Conservation (phyloP, 1,140 invertebrate species). For the Hycleus phaleratus region DNA sequence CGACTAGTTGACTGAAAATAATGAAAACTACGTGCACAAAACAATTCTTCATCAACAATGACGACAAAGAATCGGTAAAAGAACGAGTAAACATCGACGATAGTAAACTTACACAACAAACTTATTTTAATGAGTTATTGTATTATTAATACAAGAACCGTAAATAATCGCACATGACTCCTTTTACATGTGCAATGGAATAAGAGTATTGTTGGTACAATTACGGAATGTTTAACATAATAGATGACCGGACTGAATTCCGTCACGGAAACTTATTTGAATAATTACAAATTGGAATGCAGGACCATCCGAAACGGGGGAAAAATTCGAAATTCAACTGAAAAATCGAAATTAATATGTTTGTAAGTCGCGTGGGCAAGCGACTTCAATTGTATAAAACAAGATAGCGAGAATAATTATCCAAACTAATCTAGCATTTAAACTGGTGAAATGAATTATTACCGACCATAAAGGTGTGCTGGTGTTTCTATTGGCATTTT, state of each 20-base stretch:
- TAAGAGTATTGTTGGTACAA: conserved; percentile 1
- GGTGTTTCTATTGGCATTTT: too few relatives aligned
- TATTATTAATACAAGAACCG: conserved; percentile 5
- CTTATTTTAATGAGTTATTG: conserved; percentile 10
- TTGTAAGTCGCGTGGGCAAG: conserved; percentile 2
- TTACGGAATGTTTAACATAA: conserved; percentile 7
- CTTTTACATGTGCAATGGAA: neutral
- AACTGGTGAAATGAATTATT: conserved; percentile 16
- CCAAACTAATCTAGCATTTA: conserved; percentile 21
- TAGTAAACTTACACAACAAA: neutral
- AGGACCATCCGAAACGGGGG: neutral
- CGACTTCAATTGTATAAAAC: neutral
- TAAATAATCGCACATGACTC: conserved; percentile 5
- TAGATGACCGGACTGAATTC: neutral
- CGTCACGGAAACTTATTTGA: conserved; percentile 10
- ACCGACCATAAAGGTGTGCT: neutral
- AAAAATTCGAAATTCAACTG: too few relatives aligned
- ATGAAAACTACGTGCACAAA: conserved; percentile 1
- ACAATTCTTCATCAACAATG: neutral
- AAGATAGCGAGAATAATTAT: conserved; percentile 21
- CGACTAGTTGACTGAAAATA: too few relatives aligned
- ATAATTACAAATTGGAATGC: conserved; percentile 4
- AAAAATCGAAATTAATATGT: too few relatives aligned
- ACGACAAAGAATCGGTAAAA: too few relatives aligned
- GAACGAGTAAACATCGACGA: too few relatives aligned